Base-by-base conservation (phyloP, 2,888 invertebrate species). In the Yponomeuta evonymella region DNA sequence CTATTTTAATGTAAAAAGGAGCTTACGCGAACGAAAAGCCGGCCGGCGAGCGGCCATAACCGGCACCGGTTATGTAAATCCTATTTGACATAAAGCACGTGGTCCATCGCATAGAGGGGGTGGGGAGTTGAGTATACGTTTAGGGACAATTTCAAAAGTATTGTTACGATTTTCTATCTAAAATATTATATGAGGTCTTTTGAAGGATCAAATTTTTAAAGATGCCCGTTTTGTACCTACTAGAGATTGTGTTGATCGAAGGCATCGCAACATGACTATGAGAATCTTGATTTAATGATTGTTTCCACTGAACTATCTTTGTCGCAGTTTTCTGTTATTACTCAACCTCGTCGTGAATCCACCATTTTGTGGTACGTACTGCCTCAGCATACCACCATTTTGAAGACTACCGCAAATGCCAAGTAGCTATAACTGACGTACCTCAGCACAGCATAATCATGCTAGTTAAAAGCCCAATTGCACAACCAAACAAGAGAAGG, bases 351-450 rank as follows among this genome's bases (percentile, higher is more conserved):
- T 15, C 23, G 10, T 29, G 65, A 12, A 67, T 83, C 88, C 84
- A 83, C 86, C 87, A 88, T 87, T 87, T 87, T 87, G 87, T 80
- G 78, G 79, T 73, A 76, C 76, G 78, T 77, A 23, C 23, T 23
- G 23, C 75, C 75, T 78, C 75, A 81, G 78, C 77, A 81, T 81
- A 79, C 83, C 82, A 82, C 81, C 81, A 84, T 85, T 84, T 86
- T 84, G 84, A 43, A 33, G 29, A 1, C 64, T 5, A 43, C 43
- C 8, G 43, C 43, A 43, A 43, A 43, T 43, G 43, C 9, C 43
- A 43, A 43, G 36, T 36, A 36, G 36, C 36, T 33, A 33, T 33
- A 5, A 33, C 8, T 43, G 43, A 43, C 8, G 43, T 43, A 43
- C 36, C 36, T 36, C 36, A 36, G 36, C 36, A 36, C 8, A 43